Evolutionary conservation across 2,797 vertebrate genomes (phyloP), one percentile per base, ranked within the genome.

Genomic region (Remorina albescens): DNA sequence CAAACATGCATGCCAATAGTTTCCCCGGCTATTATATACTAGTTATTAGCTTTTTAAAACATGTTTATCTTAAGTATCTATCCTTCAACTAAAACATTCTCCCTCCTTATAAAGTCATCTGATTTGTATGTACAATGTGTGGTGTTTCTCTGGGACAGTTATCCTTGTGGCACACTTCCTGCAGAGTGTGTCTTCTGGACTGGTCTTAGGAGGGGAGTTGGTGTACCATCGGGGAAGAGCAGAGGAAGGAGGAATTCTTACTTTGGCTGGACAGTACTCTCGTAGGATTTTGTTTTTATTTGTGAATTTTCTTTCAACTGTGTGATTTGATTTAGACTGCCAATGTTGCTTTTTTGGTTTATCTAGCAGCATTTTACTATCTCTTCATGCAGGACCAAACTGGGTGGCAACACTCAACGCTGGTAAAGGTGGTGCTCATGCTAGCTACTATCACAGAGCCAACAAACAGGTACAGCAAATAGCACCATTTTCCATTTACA

Each of bases 111-210:
- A 30, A 3, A 30, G 6, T 30, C 6, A 53, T 39, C 16, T 39
- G 13, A 5, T 36, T 1, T 34, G 13, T 50, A 16, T 51, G 19
- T 36, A 8, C 11, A 11, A 8, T 73, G 15, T 41, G 4, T 74
- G 7, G 10, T 80, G 12, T 75, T 61, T 81, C 54, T 57, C 47
- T 21, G 67, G 57, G 21, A 51, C 94, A 99, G 98, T 97, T 74
- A 99, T 99, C 84, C 88, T 98, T 81, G 98, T 99, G 25, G 97
- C 97, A 8, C 98, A 99, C 91, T 99, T 98, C 85, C 96, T 99
- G 60, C 98, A 99, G 93, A 99, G 97, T 56, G 67, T 99, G 65
- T 97, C 96, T 0, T 93, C 95, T 13, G 95, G 95, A 53, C 92
- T 99, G 79, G 97, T 98, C 39, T 92, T 99, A 39, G 98, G 98